Percentiles rank a stretch among this genome's conserved stretches.
These are phyloP conservation scores for Mus musculus DNA, from an alignment of 2,113 vertebrate species.

Conservation along the genomic window DNA sequence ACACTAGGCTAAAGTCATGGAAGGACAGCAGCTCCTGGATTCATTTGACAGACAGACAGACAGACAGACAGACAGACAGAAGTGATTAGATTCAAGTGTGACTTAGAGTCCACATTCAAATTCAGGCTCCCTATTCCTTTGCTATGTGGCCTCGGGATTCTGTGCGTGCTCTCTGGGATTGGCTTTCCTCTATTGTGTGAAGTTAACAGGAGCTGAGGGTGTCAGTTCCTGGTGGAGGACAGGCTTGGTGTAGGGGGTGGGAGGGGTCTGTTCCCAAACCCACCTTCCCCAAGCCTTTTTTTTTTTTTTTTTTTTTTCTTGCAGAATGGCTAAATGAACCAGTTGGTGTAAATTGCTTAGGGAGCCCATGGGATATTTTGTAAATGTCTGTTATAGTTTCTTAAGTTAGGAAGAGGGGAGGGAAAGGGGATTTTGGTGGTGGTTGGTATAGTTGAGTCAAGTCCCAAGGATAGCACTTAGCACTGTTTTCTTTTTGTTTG, in stretches of 20 bases:
- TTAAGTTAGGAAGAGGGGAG: not conserved
- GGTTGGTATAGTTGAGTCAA: not conserved
- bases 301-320: not conserved
- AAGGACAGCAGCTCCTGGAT: not conserved
- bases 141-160: not conserved
- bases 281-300: not conserved
- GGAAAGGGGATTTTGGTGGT: not conserved
- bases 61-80: not conserved
- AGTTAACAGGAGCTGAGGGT: not conserved
- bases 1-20: not conserved
- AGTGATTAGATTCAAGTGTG: not conserved
- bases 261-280: not conserved
- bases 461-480: slow-evolving; percentile 24
- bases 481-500: not conserved
- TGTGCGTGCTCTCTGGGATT: not conserved
- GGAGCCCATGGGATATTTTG: not conserved
- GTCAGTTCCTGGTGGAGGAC: not conserved
- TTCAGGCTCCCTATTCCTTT: not conserved
- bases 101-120: not conserved
- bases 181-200: not conserved
- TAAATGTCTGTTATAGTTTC: not conserved
- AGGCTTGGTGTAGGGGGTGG: not conserved
- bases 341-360: slow-evolving; percentile 20
- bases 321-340: not conserved
- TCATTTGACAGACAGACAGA: not conserved